Evolutionary conservation across 2,888 invertebrate species (phyloP).

Genomic region (Lochmaea crataegi): DNA sequence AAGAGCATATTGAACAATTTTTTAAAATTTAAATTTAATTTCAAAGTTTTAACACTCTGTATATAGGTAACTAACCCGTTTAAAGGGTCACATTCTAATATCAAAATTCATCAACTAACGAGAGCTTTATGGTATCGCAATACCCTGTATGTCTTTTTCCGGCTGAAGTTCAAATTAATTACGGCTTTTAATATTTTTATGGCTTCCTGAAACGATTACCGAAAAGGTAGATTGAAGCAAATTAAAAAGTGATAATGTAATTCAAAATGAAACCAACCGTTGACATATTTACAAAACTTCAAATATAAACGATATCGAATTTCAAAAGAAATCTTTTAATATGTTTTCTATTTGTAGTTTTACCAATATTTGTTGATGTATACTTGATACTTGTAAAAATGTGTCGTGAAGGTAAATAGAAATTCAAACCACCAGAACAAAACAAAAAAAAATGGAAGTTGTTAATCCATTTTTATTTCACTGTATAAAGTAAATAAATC

Average conservation of each 20-base stretch:
- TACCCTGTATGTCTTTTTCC: neutral
- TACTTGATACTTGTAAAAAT: too few relatives aligned
- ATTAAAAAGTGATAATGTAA: neutral
- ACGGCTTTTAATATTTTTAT: constrained; percentile 2
- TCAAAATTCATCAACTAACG: too few relatives aligned
- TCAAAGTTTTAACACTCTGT: too few relatives aligned
- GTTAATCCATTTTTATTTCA: too few relatives aligned
- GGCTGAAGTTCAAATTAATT: neutral
- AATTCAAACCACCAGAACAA: too few relatives aligned
- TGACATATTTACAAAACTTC: neutral
- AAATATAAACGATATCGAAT: neutral
- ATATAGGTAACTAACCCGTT: too few relatives aligned
- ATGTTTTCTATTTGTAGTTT: neutral
- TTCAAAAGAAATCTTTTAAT: neutral
- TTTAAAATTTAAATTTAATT: too few relatives aligned
- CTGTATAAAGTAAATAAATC: too few relatives aligned
- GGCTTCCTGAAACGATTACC: constrained; percentile 5
- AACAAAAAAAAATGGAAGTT: too few relatives aligned
- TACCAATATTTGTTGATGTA: neutral
- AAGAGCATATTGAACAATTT: too few relatives aligned
- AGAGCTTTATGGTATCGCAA: neutral
- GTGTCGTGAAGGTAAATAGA: too few relatives aligned
- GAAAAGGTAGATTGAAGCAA: neutral
- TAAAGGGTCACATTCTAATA: too few relatives aligned
- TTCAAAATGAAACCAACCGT: neutral